Evolutionary conservation across 2,888 invertebrate genomes (phyloP).

Genomic region (Oscheius sp.): DNA sequence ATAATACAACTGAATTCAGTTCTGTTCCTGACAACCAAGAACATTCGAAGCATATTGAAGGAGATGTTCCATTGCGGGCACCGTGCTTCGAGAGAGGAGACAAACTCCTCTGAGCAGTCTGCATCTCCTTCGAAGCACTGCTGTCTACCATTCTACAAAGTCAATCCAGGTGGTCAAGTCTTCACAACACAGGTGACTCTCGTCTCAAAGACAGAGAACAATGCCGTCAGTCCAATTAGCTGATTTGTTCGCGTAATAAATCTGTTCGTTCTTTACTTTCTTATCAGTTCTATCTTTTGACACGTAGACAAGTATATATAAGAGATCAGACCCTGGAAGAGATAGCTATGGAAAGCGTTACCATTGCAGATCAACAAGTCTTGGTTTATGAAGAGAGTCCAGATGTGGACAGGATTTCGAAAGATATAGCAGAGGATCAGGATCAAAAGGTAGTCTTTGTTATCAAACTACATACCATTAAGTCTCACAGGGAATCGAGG

Average conservation of each 20-base stretch:
- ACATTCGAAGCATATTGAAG: constrained; percentile 9
- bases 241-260: neutral
- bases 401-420: no score
- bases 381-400: no score
- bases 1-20: neutral
- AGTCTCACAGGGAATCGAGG: constrained; percentile 51
- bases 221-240: constrained; percentile 6
- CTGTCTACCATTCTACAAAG: neutral
- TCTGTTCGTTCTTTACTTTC: no score
- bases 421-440: no score
- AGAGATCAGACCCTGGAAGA: no score
- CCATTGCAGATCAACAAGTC: no score
- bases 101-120: neutral
- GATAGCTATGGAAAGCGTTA: no score
- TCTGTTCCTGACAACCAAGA: constrained; percentile 27
- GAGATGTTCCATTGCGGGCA: constrained; percentile 21
- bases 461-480: no score
- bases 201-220: constrained; percentile 5
- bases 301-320: no score
- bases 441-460: no score
- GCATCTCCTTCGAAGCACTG: neutral
- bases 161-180: neutral
- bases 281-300: no score
- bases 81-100: neutral
- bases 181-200: neutral